phyloP scores from a whole-genome alignment of 1,140 invertebrate genomes.

The Paramacrobiotus metropolitanus region DNA sequence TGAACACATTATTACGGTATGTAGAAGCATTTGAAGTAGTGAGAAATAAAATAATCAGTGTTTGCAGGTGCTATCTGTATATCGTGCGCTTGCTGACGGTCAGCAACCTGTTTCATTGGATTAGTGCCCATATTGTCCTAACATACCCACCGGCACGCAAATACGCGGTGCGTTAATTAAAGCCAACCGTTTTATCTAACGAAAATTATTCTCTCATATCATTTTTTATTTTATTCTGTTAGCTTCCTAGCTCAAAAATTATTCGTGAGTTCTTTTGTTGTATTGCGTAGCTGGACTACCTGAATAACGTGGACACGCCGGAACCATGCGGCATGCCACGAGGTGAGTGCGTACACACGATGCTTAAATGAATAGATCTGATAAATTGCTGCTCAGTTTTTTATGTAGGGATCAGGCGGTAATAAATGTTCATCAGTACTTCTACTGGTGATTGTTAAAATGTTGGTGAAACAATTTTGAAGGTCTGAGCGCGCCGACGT shows the following conservation, averaged over 20 bases:
- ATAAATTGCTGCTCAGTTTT: background rate
- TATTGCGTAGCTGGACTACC: slow-evolving; percentile 81
- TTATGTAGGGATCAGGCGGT: background rate
- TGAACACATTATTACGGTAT: too few relatives aligned
- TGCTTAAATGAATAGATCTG: slow-evolving; percentile 1
- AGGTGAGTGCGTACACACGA: slow-evolving; percentile 37
- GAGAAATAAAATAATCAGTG: too few relatives aligned
- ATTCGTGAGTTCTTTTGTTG: too few relatives aligned
- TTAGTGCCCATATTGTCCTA: slow-evolving; percentile 22
- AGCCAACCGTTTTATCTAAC: too few relatives aligned
- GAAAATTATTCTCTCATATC: too few relatives aligned
- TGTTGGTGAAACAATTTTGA: slow-evolving; percentile 9
- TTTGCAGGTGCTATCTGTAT: too few relatives aligned
- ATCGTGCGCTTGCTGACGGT: too few relatives aligned
- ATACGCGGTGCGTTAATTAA: too few relatives aligned
- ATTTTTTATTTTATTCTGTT: too few relatives aligned
- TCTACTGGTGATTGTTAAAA: background rate
- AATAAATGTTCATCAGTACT: background rate
- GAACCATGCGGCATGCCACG: slow-evolving; percentile 83
- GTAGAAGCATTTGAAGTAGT: too few relatives aligned
- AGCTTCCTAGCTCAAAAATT: too few relatives aligned
- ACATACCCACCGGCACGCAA: slow-evolving; percentile 27
- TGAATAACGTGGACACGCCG: slow-evolving; percentile 67
- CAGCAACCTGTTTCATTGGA: too few relatives aligned
- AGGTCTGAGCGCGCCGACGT: slow-evolving; percentile 38